Conservation (phyloP, 2,113 vertebrate genomes). For the Circaetus gallicus region DNA sequence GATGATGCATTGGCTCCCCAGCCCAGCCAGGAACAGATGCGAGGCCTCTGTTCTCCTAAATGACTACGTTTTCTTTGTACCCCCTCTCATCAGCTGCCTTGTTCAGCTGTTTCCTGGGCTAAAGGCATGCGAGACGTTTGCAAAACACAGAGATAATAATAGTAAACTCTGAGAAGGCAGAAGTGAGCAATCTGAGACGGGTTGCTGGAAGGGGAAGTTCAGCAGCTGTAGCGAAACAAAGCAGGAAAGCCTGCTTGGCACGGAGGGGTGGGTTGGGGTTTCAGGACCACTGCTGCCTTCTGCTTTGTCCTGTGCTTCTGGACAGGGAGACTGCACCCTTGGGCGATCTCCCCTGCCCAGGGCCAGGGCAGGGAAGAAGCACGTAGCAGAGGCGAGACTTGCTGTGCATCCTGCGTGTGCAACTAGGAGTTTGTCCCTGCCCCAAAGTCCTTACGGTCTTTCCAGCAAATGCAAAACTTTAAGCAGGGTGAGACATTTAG, state of each 20-base stretch:
- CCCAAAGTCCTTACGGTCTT: rapidly evolving
- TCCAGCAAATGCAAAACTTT: neutral
- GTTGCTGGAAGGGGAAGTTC: neutral
- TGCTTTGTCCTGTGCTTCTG: rapidly evolving
- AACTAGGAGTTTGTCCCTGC: rapidly evolving
- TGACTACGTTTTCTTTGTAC: rapidly evolving
- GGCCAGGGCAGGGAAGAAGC: no score
- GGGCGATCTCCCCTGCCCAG: no score
- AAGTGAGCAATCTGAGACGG: neutral
- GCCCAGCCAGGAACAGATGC: neutral
- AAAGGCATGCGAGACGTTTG: neutral
- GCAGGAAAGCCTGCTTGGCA: neutral
- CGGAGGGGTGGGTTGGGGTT: neutral
- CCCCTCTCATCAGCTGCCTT: neutral
- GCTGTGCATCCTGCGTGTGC: rapidly evolving
- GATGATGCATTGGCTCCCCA: rapidly evolving
- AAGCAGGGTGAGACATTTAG: rapidly evolving
- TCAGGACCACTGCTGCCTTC: rapidly evolving
- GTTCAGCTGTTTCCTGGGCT: neutral
- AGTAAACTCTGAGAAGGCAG: neutral
- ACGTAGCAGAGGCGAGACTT: rapidly evolving
- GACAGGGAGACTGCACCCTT: neutral
- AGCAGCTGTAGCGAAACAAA: neutral
- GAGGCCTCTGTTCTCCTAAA: rapidly evolving
- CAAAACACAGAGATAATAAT: neutral